Percentiles rank a stretch among this genome's conserved stretches.
phyloP scores from a whole-genome alignment of 64 coral and sea anemone genomes.

The Actinia tenebrosa region DNA sequence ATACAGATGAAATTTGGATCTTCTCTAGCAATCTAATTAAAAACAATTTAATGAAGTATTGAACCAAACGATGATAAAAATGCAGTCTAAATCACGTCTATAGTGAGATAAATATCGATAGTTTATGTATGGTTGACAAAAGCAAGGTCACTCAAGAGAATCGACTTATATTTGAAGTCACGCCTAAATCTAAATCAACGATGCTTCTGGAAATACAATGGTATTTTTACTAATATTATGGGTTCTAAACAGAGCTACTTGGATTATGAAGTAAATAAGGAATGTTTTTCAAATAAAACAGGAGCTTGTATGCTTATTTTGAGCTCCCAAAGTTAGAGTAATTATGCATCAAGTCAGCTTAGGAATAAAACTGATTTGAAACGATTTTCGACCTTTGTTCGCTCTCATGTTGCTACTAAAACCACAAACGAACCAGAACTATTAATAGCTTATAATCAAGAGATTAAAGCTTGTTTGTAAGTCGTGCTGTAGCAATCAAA shows the following conservation, averaged over 20 bases:
- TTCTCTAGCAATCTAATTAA: neutral
- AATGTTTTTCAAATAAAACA: neutral
- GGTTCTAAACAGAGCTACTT: neutral
- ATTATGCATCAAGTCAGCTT: too few relatives aligned
- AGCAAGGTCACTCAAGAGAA: neutral
- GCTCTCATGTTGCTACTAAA: neutral
- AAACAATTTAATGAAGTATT: neutral
- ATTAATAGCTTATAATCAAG: neutral
- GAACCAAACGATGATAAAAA: neutral
- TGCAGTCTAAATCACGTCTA: neutral
- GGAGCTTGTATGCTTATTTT: neutral
- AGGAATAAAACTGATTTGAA: neutral
- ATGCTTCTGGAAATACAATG: neutral
- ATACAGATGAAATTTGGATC: neutral
- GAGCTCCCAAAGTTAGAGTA: neutral
- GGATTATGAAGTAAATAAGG: neutral
- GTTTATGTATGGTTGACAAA: neutral
- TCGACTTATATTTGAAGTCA: neutral
- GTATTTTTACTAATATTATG: neutral
- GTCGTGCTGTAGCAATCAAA: neutral
- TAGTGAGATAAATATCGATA: too few relatives aligned
- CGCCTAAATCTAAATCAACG: neutral
- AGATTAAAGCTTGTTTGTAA: neutral
- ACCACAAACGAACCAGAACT: neutral
- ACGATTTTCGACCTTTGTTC: neutral